phyloP scores from a whole-genome alignment of 2,888 invertebrate genomes.

The Platypus cylindrus region DNA sequence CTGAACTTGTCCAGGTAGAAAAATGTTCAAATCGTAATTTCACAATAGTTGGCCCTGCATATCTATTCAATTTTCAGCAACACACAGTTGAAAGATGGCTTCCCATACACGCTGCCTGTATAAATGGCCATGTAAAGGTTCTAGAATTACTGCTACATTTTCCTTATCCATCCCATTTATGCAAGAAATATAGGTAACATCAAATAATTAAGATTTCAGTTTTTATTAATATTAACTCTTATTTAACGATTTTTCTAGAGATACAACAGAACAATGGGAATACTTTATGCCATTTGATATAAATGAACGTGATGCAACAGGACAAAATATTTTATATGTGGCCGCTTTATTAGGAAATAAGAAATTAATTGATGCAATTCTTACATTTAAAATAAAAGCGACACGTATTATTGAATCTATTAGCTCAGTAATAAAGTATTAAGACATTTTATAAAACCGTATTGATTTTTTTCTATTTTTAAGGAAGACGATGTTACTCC shows the following conservation, averaged over 20 bases:
- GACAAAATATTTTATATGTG: slow-evolving; percentile 82
- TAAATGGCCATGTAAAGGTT: slow-evolving; percentile 70
- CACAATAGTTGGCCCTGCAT: background rate
- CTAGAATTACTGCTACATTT: slow-evolving; percentile 69
- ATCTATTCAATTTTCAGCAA: slow-evolving; percentile 39
- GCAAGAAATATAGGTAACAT: slow-evolving; percentile 44
- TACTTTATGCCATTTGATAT: slow-evolving; percentile 86
- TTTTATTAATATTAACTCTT: too few relatives aligned
- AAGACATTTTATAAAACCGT: background rate
- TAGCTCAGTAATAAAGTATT: slow-evolving; percentile 20
- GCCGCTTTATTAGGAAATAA: slow-evolving; percentile 75
- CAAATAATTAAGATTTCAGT: background rate
- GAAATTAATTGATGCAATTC: slow-evolving; percentile 61
- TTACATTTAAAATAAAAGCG: slow-evolving; percentile 57
- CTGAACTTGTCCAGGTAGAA: slow-evolving; percentile 62
- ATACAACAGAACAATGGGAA: slow-evolving; percentile 61
- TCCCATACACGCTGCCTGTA: slow-evolving; percentile 84
- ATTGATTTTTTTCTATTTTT: slow-evolving; percentile 15
- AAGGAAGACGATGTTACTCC: slow-evolving; percentile 35
- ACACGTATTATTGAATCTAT: slow-evolving; percentile 27
- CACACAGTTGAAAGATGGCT: slow-evolving; percentile 86
- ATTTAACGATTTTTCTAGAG: slow-evolving; percentile 38
- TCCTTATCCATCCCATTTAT: slow-evolving; percentile 62
- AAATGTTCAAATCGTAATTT: too few relatives aligned
- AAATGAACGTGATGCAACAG: slow-evolving; percentile 79